A percentile compares a stretch with the other conserved stretches of the same genome.
Evolutionary conservation across 2,797 vertebrate genomes (phyloP).

Genomic region (Salarias fasciatus): DNA sequence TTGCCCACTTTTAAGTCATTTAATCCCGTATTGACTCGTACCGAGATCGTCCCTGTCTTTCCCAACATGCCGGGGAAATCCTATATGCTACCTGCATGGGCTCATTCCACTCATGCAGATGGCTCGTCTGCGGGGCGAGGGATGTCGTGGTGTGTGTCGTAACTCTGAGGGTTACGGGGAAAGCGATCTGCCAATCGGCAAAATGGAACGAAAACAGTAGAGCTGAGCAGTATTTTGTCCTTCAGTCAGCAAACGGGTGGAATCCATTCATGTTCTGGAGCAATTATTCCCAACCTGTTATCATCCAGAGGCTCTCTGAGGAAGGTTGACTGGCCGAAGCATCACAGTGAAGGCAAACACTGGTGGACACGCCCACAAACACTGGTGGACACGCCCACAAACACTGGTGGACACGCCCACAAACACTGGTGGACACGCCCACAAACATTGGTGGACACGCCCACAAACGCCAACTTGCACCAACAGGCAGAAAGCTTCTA

Average conservation of each 20-base stretch:
- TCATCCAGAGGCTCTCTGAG: no score
- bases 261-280: not conserved
- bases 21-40: constrained; percentile 41
- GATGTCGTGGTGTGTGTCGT: constrained; percentile 7
- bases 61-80: constrained; percentile 27
- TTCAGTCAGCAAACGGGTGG: not conserved
- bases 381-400: no score
- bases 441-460: no score
- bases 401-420: no score
- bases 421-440: no score
- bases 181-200: not conserved
- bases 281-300: no score
- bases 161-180: constrained; percentile 3
- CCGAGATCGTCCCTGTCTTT: constrained; percentile 19
- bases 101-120: constrained; percentile 31
- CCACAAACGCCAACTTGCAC: no score
- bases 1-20: constrained; percentile 39
- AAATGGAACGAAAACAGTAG: not conserved
- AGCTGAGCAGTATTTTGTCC: not conserved
- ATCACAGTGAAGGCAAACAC: no score
- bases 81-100: constrained; percentile 8
- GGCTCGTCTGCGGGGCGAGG: constrained; percentile 6
- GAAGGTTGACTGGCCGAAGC: no score
- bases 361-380: no score
- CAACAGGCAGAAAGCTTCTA: no score